Evolutionary conservation across 2,888 invertebrate genomes (phyloP), one percentile per base, ranked within the genome.

Genomic region (Acronicta alni): DNA sequence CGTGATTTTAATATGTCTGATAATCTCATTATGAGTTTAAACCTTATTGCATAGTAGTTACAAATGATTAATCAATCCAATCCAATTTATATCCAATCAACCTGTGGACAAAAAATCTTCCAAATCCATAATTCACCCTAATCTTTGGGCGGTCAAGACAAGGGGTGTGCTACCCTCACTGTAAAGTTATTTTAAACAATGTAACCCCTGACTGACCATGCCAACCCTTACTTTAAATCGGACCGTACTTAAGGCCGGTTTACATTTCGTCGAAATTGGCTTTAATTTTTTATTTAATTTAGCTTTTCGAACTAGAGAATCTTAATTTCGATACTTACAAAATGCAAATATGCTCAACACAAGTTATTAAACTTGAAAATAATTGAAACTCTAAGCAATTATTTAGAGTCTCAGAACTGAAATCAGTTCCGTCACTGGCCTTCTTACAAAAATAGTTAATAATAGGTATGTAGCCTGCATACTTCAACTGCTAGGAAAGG

Each of bases 101-200:
- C n/a, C 6, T 7, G 2, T 30, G n/a, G n/a, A 56, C 53, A 39
- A 17, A 58, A 62, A 57, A 47, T 55, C 38, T 45, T 70, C 64
- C 32, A 53, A 64, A 47, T 43, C 62, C 45, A 71, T 73, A 74
- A 77, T 64, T 69, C 68, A 64, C 64, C 62, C 55, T 73, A 80
- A 77, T 74, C 80, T 72, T 58, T 26, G 59, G 75, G 56, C 65
- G 82, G 80, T 82, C 80, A 80, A 78, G 75, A 55, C 79, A 73
- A 69, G 76, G 74, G 63, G 82, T 82, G 85, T 86, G 80, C 62
- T 80, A 82, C 89, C 91, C 91, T 89, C 77, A 84, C 80, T 80
- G 75, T 85, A 87, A 89, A 89, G 79, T 89, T 89, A 89, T 87
- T 91, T 92, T 92, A 90, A 92, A 89, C 89, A 88, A 90, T 89